Conservation (phyloP, 2,113 vertebrate species). For the Calyptommatus sinebrachiatus region DNA sequence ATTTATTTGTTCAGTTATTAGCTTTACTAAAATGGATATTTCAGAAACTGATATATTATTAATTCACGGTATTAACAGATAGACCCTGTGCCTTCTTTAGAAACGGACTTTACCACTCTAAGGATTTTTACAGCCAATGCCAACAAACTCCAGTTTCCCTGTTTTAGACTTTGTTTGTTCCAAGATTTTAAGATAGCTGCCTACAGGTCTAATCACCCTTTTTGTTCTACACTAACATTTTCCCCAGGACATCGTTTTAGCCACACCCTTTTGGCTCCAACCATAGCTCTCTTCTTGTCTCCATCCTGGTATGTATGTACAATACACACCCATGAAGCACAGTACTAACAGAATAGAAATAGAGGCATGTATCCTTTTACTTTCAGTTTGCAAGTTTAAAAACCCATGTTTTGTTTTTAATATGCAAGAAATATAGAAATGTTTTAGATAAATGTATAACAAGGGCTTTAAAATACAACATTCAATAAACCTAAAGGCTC, state of each 20-base stretch:
- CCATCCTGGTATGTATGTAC: not conserved
- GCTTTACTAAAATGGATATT: not conserved
- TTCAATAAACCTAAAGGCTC: not conserved
- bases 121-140: not conserved
- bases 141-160: slow-evolving; percentile 17
- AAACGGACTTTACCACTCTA: slow-evolving; percentile 53
- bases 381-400: not conserved
- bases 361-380: accelerated
- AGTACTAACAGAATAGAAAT: not conserved
- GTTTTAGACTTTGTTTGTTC: not conserved
- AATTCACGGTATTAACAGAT: not conserved
- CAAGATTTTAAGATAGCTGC: accelerated
- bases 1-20: not conserved
- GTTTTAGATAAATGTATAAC: not conserved
- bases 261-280: not conserved
- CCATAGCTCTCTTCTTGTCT: not conserved
- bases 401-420: not conserved
- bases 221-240: not conserved
- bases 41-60: not conserved
- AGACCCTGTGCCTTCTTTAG: not conserved
- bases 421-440: too few relatives aligned
- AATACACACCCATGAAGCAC: not conserved
- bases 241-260: not conserved
- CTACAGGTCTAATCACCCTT: slow-evolving; percentile 19
- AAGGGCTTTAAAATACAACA: not conserved